Base-by-base conservation (phyloP, 2,888 invertebrate species). In the Coecobrya sp. region DNA sequence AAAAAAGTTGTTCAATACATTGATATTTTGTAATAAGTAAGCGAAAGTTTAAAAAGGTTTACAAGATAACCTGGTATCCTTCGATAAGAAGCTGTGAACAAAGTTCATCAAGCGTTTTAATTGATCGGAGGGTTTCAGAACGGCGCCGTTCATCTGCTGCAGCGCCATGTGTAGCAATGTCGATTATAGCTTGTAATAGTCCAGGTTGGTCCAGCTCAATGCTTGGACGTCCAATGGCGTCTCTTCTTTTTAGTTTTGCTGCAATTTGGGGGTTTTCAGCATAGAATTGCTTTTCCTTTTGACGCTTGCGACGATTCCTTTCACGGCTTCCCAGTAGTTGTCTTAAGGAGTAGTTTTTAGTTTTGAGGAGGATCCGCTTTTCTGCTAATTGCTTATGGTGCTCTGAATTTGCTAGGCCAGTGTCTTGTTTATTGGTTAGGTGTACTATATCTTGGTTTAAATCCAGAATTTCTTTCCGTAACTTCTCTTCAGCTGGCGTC, bases 151-250 rank as follows among this genome's bases (percentile, higher is more conserved):
- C 90, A 36, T 93, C 89, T 8, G 93, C 86, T 88, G 95, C 94
- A 52, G 95, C 94, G 36, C 95, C 95, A 94, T 95, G 95, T 45
- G 94, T 91, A 13, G 95, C 95, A 62, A 95, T 95, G 52, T 95
- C 95, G 5, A 93, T 84, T 36, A 95, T 95, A 22, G 95, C 93
- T 94, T 95, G 93, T 13, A 95, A 93, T 84, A 95, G 92, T 76
- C 93, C 94, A 10, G 95, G 95, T 90, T 95, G 95, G 68, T 95
- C 93, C 52, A 93, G 94, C 93, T 88, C 92, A 10, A 52, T 22
- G 22, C 62, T 42, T 13, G 88, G 92, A 4, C 92, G 7, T 1
- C 92, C 92, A 45, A 52, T 52, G 1, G 19, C 59, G 1, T 19
- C 25, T 11, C 79, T 16, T 19, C 49, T n/a, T 16, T 84, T 84